These are phyloP conservation scores for Tragelaphus imberbis DNA, from an alignment of 2,113 vertebrate species.

Conservation along the genomic window DNA sequence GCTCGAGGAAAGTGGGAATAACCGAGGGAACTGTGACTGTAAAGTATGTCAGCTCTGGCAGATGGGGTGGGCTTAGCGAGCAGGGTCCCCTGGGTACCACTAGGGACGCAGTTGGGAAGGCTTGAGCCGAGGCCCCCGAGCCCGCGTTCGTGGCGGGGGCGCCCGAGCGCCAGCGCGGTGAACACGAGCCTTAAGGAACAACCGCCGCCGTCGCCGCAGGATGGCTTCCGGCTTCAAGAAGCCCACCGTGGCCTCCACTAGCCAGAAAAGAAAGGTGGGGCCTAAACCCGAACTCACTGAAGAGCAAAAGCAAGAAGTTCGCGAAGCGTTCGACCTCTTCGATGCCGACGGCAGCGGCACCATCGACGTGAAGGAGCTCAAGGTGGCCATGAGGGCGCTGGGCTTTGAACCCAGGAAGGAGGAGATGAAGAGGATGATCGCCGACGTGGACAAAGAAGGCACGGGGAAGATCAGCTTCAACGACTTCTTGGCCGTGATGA, in stretches of 20 bases:
- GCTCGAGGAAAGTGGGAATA: not conserved
- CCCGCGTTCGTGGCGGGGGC: too few relatives aligned
- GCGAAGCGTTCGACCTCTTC: slow-evolving; percentile 94
- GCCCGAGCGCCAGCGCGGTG: accelerated
- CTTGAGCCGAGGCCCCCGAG: accelerated
- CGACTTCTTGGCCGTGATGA: slow-evolving; percentile 91
- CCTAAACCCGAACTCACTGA: slow-evolving; percentile 89
- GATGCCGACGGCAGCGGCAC: slow-evolving; percentile 88
- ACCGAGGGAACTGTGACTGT: accelerated
- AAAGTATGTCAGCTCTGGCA: too few relatives aligned
- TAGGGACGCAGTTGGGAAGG: accelerated
- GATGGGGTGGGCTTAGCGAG: too few relatives aligned
- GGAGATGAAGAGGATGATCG: slow-evolving; percentile 93
- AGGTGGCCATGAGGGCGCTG: slow-evolving; percentile 95
- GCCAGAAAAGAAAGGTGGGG: slow-evolving; percentile 83
- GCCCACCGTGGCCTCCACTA: slow-evolving; percentile 76
- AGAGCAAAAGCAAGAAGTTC: slow-evolving; percentile 91
- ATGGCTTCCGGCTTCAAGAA: slow-evolving; percentile 79
- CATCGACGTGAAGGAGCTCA: slow-evolving; percentile 92
- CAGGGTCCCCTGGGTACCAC: accelerated
- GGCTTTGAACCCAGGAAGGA: slow-evolving; percentile 96
- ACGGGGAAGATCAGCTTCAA: slow-evolving; percentile 91
- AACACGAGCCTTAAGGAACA: not conserved
- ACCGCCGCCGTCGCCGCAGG: not conserved
- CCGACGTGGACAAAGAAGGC: slow-evolving; percentile 90